Evolutionary conservation across 2,888 invertebrate genomes (phyloP), one percentile per base, ranked within the genome.

Genomic region (Prosapia bicincta): DNA sequence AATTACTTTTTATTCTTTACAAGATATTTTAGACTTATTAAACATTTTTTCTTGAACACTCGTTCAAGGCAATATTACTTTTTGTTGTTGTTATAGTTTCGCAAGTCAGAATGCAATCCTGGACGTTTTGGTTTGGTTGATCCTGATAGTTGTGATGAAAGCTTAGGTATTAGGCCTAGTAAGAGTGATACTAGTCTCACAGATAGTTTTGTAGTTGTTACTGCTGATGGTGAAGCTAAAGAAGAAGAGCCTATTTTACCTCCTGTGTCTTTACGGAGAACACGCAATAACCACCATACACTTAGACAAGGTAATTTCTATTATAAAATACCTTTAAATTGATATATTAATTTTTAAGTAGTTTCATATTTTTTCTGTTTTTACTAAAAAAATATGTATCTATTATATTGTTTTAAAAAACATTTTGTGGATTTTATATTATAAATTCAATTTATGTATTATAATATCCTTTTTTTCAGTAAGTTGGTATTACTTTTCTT

Each of bases 111-210:
- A 71, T 81, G 80, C 77, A 78, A 77, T n/a, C 77, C 80, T 15
- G 80, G 78, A 15, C 76, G 80, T 24, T 74, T 78, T 66, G 81
- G 80, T 67, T 69, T 79, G 66, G 79, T 69, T 24, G 74, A 76
- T 38, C 74, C 76, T 69, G 78, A 79, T 25, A 54, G 72, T 26
- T 69, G 69, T 32, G 78, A 78, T 67, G 79, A 81, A 5, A 43
- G 72, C 26, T 43, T 78, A 7, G 79, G 79, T 2, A 79, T 96
- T 81, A 88, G 95, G 71, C 89, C 93, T 9, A 96, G 96, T 85
- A 96, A 96, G 87, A 95, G 95, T 1, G 96, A 96, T 84, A 96
- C 95, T 0, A 96, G 95, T 83, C 88, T 97, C 23, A 94, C 94
- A 0, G 96, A 96, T 83, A 95, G 96, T 26, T 97, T 96, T 85